Evolutionary conservation across 2,113 vertebrate genomes (phyloP), one percentile per base, ranked within the genome.

Genomic region (Chaenocephalus aceratus): DNA sequence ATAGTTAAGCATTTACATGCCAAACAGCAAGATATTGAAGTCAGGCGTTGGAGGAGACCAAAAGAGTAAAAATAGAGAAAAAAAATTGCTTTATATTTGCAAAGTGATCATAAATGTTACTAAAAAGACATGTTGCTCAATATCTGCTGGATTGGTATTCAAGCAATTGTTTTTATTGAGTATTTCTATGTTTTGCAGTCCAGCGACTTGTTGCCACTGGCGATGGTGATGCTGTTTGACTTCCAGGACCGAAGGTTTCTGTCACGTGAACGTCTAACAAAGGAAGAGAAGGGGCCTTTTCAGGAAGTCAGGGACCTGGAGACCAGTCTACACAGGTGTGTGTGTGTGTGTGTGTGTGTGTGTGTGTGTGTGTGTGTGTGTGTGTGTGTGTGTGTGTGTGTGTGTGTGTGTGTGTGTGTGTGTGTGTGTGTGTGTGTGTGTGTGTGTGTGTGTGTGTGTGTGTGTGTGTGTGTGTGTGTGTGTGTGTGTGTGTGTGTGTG

Each of bases 161-260:
- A 5, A 41, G 36, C 7, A 60, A 58, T 30, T 30, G 4, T 57
- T 57, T 1, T 58, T 30, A 0, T 57, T 54, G n/a, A 21, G 36
- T 41, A 7, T 41, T 41, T 30, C 30, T 30, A 1, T 80, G 63
- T 77, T 80, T 89, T 84, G 34, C 90, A 99, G 98, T 89, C 96
- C 16, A 86, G 94, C 52, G 94, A 96, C 63, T 83, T 97, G 89
- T 96, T 95, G 90, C 95, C 96, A 48, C 93, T 99, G 88, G 95
- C 95, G 62, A 94, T 98, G 92, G 97, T 99, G 88, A 96, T 99
- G 96, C 94, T 99, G 61, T 99, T 95, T 80, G 97, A 99, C 88
- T 94, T 98, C 61, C 97, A 97, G 93, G 95, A 97, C 52, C 92
- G 96, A 83, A 96, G 95, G 86, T 99, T 99, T 92, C 70, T 86